Conservation (phyloP, 30 jellyfish, hydroid and myxozoan genomes). For the Catostylus mosaicus region DNA sequence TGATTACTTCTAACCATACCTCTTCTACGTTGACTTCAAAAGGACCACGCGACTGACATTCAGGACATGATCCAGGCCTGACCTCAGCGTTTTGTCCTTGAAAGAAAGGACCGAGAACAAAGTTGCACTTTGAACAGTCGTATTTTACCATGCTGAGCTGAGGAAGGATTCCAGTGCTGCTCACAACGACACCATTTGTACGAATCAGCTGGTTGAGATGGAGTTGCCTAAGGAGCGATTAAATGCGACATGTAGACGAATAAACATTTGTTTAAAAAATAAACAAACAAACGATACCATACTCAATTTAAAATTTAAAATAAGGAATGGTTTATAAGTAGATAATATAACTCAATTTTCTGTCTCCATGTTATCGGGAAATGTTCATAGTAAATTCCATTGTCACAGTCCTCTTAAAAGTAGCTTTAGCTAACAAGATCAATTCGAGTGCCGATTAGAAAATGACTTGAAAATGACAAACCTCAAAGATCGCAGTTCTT, state of each 20-base stretch:
- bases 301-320: no score
- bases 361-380: no score
- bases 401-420: no score
- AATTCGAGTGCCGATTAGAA: no score
- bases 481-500: constrained; percentile 96
- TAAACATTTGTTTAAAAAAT: background rate
- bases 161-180: constrained; percentile 96
- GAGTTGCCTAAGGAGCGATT: constrained; percentile 66
- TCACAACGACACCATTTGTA: constrained; percentile 92
- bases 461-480: no score
- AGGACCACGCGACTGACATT: constrained; percentile 99
- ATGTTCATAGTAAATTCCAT: no score
- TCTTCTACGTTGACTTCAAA: constrained; percentile 95
- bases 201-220: constrained; percentile 95
- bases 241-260: background rate
- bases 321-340: no score
- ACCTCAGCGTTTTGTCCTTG: constrained; percentile 93
- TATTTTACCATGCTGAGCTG: constrained; percentile 94
- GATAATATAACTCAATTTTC: no score
- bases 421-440: no score
- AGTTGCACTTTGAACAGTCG: constrained; percentile 90
- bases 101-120: constrained; percentile 94
- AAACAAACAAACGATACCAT: no score
- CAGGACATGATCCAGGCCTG: constrained; percentile 97
- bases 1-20: constrained; percentile 31